phyloP scores from a whole-genome alignment of 2,888 invertebrate species.

The Seira musarum region DNA sequence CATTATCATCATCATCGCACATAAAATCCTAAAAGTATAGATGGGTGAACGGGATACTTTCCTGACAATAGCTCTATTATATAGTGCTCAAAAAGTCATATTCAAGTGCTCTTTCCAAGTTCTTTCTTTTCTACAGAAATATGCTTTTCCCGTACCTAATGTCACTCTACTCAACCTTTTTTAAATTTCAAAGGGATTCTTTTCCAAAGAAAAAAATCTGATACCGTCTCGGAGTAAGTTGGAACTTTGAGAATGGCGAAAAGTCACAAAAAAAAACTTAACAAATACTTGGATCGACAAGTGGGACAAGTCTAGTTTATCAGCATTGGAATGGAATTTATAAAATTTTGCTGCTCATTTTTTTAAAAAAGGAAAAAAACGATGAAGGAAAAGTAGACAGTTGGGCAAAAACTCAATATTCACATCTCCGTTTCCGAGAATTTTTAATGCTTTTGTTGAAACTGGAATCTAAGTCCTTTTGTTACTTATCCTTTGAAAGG shows the following conservation, averaged over 20 bases:
- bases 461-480: not conserved
- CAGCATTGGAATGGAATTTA: too few relatives aligned
- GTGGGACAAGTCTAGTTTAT: not conserved
- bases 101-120: conserved; percentile 4
- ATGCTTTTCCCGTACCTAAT: not conserved
- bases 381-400: not conserved
- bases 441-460: not conserved
- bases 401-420: not conserved
- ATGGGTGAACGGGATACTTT: not conserved
- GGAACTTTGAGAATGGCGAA: not conserved
- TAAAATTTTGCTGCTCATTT: not conserved
- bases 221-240: too few relatives aligned
- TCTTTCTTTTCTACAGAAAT: not conserved
- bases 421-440: conserved; percentile 3
- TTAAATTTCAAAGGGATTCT: conserved; percentile 13
- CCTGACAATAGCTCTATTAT: conserved; percentile 6
- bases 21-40: too few relatives aligned
- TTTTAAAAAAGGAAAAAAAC: not conserved
- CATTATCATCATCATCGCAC: too few relatives aligned
- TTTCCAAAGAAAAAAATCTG: not conserved
- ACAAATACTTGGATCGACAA: not conserved
- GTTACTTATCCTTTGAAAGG: too few relatives aligned
- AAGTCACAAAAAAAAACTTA: conserved; percentile 10
- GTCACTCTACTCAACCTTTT: not conserved
- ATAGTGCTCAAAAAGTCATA: conserved; percentile 14